Conservation (phyloP, 2,113 vertebrate species). For the Colaptes auratus region DNA sequence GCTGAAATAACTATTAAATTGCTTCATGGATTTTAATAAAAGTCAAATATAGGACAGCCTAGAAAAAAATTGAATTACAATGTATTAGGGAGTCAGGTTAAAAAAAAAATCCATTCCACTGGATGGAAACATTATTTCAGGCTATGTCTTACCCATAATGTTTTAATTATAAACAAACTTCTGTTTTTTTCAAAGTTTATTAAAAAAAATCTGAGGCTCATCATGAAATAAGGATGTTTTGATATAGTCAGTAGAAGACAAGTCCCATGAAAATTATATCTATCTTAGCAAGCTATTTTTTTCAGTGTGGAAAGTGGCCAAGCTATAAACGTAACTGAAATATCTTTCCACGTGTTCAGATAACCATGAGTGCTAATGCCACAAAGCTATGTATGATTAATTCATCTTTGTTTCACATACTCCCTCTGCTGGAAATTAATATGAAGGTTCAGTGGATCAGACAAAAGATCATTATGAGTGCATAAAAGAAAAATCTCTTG, state of each 20-base stretch:
- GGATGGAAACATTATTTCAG: neutral
- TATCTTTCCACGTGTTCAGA: neutral
- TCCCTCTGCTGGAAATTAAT: slow-evolving; percentile 52
- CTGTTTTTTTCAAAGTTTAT: neutral
- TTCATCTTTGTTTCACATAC: slow-evolving; percentile 10
- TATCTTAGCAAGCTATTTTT: neutral
- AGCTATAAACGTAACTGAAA: neutral
- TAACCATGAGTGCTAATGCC: neutral
- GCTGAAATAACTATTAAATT: neutral
- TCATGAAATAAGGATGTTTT: neutral
- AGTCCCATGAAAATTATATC: neutral
- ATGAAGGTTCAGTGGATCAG: neutral
- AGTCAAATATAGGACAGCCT: neutral
- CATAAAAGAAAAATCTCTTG: neutral
- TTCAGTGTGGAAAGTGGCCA: neutral
- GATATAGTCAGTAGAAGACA: neutral
- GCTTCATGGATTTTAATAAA: neutral
- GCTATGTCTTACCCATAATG: neutral
- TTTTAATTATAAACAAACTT: neutral
- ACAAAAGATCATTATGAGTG: neutral
- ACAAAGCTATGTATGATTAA: neutral
- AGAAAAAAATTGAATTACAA: neutral
- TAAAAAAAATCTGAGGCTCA: neutral
- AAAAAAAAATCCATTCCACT: neutral
- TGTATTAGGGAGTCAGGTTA: neutral